These are phyloP conservation scores for Littorina saxatilis DNA, from an alignment of 1,140 invertebrate genomes.

Conservation along the genomic window DNA sequence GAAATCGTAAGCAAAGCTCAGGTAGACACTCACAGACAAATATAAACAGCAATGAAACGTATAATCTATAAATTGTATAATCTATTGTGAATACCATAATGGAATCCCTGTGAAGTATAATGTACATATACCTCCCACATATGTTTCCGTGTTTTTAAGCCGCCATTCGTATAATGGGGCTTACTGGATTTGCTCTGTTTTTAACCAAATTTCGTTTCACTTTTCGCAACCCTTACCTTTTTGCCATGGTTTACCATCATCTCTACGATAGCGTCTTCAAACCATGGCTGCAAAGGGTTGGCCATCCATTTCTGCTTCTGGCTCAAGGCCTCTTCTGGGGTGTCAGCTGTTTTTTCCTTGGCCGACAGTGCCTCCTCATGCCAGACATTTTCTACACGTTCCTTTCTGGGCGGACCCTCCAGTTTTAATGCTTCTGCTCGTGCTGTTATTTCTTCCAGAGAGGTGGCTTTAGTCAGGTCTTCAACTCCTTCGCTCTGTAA, in stretches of 20 bases:
- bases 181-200: too few species aligned
- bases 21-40: too few species aligned
- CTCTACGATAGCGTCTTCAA: conserved; percentile 20
- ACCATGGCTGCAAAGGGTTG: background rate
- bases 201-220: too few species aligned
- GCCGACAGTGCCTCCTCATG: background rate
- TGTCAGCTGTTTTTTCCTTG: background rate
- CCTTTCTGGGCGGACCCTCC: background rate
- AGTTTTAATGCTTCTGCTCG: background rate
- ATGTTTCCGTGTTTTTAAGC: too few species aligned
- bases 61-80: too few species aligned
- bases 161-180: too few species aligned
- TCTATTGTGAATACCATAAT: too few species aligned
- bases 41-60: too few species aligned
- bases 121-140: too few species aligned
- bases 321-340: background rate
- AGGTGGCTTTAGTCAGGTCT: background rate
- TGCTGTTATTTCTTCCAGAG: background rate
- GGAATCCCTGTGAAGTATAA: too few species aligned
- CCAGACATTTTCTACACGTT: background rate
- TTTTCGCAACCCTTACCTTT: background rate
- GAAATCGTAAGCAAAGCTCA: too few species aligned
- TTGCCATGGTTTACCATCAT: background rate
- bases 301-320: background rate
- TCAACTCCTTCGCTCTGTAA: too few species aligned